phyloP scores from a whole-genome alignment of 1,140 invertebrate genomes.

The Pentalonia nigronervosa region DNA sequence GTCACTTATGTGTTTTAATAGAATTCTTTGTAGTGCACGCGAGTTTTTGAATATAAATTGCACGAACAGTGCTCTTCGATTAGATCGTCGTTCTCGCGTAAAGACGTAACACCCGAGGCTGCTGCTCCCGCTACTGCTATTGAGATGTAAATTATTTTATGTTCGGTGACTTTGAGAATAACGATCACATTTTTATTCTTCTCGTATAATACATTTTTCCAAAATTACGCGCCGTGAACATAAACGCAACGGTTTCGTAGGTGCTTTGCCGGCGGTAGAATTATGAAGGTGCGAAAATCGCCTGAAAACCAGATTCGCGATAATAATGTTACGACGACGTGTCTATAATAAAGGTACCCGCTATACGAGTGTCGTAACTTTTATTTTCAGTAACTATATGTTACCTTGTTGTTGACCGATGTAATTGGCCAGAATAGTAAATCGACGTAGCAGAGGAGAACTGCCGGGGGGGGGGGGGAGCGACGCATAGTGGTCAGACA shows the following conservation, averaged over 20 bases:
- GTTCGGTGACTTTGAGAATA: background rate
- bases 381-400: constrained; percentile 12
- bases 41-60: background rate
- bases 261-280: background rate
- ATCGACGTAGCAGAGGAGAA: background rate
- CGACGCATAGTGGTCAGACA: background rate
- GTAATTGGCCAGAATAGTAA: constrained; percentile 36
- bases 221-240: background rate
- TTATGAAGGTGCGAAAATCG: background rate
- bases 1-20: background rate
- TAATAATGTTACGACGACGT: background rate
- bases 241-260: background rate
- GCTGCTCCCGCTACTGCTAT: background rate
- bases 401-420: background rate
- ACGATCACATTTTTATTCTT: background rate
- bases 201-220: background rate
- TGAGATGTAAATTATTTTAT: background rate
- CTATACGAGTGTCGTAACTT: background rate
- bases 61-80: background rate
- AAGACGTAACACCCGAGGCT: background rate
- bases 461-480: background rate
- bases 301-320: background rate
- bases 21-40: background rate
- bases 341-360: background rate
- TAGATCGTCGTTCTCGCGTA: background rate